Conservation (phyloP, 2,888 invertebrate species). For the Carpatolechia fugitivella region DNA sequence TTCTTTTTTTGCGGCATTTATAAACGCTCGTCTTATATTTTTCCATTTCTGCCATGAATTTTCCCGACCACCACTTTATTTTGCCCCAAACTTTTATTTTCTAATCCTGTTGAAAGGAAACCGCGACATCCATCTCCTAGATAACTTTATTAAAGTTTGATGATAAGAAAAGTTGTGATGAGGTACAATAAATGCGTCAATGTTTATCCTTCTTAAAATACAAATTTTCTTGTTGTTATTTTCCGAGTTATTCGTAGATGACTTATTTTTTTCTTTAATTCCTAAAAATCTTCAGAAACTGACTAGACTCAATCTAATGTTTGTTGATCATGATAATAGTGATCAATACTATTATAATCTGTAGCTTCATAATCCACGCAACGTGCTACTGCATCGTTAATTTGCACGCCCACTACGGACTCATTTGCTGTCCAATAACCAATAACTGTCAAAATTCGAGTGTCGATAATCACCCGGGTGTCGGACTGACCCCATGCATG, state of each 20-base stretch:
- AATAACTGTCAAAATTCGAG: constrained; percentile 15
- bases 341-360: no score
- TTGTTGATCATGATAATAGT: background rate
- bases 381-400: background rate
- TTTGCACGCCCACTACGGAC: background rate
- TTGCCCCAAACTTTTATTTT: constrained; percentile 44
- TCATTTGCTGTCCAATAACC: constrained; percentile 4
- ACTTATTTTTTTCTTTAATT: no score
- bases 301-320: no score
- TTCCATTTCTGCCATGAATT: constrained; percentile 17
- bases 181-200: background rate
- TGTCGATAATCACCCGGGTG: constrained; percentile 27
- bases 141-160: constrained; percentile 19
- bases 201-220: background rate
- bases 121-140: constrained; percentile 13
- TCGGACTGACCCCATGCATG: constrained; percentile 28
- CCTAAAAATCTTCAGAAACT: no score
- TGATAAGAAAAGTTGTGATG: constrained; percentile 18
- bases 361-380: background rate
- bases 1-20: constrained; percentile 35
- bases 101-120: constrained; percentile 42
- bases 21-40: constrained; percentile 36
- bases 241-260: no score
- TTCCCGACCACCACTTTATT: constrained; percentile 38
- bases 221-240: background rate